phyloP scores from a whole-genome alignment of 2,797 vertebrate genomes.

The Hemibagrus guttatus region DNA sequence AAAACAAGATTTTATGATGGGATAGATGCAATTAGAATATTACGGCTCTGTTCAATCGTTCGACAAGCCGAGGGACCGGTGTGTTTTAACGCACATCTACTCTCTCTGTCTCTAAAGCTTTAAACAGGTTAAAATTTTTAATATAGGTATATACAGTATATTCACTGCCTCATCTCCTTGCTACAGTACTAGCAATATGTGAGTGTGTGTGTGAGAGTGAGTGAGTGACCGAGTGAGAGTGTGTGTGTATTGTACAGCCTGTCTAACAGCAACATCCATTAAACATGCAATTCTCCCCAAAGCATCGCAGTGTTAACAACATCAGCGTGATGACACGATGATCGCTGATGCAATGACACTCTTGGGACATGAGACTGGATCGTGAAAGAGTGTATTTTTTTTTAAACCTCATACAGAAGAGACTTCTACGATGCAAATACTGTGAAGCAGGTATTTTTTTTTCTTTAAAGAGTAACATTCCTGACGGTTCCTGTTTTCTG shows the following conservation, averaged over 20 bases:
- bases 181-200: background rate
- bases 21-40: conserved; percentile 83
- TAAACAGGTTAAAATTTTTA: background rate
- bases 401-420: background rate
- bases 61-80: conserved; percentile 22
- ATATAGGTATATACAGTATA: background rate
- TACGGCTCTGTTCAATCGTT: conserved; percentile 73
- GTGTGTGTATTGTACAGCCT: conserved; percentile 2
- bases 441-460: background rate
- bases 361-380: conserved; percentile 6
- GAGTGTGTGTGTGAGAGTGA: conserved; percentile 1
- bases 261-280: conserved; percentile 14
- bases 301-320: conserved; percentile 26
- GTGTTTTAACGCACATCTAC: conserved; percentile 22
- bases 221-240: conserved; percentile 6
- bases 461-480: background rate
- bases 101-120: conserved; percentile 8
- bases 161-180: background rate
- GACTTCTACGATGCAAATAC: conserved; percentile 10
- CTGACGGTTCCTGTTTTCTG: conserved; percentile 8
- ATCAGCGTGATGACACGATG: conserved; percentile 25
- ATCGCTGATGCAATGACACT: conserved; percentile 22
- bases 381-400: background rate
- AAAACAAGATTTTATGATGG: conserved; percentile 84
- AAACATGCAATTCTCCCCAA: conserved; percentile 17